Percentiles rank a stretch among this genome's conserved stretches.
Conservation (phyloP, 1,140 invertebrate genomes). For the Drosophila bocki region DNA sequence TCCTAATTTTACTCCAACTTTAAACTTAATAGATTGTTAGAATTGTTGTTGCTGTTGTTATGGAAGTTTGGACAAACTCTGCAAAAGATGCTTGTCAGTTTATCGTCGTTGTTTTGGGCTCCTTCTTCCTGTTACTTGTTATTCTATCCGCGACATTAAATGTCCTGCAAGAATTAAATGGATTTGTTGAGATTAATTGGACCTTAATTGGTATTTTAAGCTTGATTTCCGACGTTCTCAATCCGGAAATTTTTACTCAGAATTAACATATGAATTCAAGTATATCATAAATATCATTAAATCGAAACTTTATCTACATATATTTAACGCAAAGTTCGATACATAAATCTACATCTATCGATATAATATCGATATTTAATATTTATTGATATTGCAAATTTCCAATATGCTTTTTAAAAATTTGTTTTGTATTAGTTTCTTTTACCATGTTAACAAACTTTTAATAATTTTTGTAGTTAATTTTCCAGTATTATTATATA, state of each 20-base stretch:
- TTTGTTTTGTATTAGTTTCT: too few relatives aligned
- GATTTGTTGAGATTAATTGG: not conserved
- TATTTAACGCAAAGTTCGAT: too few relatives aligned
- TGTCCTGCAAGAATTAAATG: conserved; percentile 58
- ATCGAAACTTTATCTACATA: too few relatives aligned
- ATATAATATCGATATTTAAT: too few relatives aligned
- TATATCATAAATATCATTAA: too few relatives aligned
- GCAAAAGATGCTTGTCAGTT: conserved; percentile 51
- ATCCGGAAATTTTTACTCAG: too few relatives aligned
- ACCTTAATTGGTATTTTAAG: too few relatives aligned
- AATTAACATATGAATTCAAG: too few relatives aligned
- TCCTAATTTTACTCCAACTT: conserved; percentile 56
- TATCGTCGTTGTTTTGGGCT: conserved; percentile 73
- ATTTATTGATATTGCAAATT: too few relatives aligned
- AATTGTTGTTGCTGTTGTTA: conserved; percentile 61
- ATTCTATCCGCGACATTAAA: conserved; percentile 73
- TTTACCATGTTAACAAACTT: not conserved
- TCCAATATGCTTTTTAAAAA: too few relatives aligned
- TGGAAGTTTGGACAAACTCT: conserved; percentile 75
- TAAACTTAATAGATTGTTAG: conserved; percentile 82
- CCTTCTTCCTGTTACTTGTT: conserved; percentile 34
- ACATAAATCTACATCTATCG: too few relatives aligned
- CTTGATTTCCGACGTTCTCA: not conserved
- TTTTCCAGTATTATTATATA: not conserved
- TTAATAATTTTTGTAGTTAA: too few relatives aligned